These are phyloP conservation scores for Lemur catta DNA, from an alignment of 2,797 vertebrate species.

Conservation along the genomic window DNA sequence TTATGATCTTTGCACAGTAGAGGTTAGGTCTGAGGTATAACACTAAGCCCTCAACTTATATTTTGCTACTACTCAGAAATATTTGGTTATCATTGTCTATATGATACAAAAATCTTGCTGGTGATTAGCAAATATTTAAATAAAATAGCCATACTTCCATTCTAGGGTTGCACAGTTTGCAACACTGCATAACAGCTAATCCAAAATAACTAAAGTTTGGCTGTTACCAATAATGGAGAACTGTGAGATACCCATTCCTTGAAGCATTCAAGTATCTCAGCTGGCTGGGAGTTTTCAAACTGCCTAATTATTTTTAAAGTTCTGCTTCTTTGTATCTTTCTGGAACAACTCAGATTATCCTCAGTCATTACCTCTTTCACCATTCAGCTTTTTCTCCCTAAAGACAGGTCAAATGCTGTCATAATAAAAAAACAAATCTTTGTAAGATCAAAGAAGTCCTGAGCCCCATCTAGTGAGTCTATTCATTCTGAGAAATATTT, in stretches of 20 bases:
- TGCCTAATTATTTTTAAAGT: constrained; percentile 26
- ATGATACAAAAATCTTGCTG: not conserved
- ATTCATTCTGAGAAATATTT: not conserved
- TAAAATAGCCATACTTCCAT: not conserved
- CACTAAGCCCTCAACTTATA: not conserved
- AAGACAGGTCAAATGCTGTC: not conserved
- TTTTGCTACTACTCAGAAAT: constrained; percentile 18
- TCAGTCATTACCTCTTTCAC: constrained; percentile 22
- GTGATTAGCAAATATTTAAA: constrained; percentile 32
- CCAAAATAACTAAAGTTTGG: not conserved
- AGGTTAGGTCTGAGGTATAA: constrained; percentile 19
- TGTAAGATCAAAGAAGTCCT: not conserved
- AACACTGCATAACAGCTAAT: not conserved
- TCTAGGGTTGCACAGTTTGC: not conserved
- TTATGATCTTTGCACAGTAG: constrained; percentile 14
- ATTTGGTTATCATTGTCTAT: not conserved
- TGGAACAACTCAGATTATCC: constrained; percentile 20
- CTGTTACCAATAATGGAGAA: not conserved
- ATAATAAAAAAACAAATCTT: constrained; percentile 32
- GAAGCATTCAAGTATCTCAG: not conserved
- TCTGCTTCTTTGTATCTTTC: constrained; percentile 33
- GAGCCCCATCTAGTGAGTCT: not conserved
- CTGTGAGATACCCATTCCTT: not conserved
- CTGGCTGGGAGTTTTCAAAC: not conserved
- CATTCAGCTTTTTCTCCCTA: not conserved